Base-by-base conservation (phyloP, 1,140 invertebrate species). In the Monochamus saltuarius region DNA sequence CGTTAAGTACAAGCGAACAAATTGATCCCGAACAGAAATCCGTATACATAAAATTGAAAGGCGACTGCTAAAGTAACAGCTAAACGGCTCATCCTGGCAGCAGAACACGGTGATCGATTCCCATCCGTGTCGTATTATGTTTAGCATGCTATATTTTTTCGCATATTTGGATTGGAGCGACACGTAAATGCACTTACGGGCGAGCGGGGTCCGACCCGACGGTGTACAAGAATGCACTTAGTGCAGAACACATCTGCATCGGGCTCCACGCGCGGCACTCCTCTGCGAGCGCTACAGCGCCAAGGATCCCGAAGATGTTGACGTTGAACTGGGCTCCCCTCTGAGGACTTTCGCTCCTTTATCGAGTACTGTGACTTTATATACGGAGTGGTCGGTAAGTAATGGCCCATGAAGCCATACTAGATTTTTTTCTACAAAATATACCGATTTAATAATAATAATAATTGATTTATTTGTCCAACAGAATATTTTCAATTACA, bases 221-320 rank as follows among this genome's bases (percentile, higher is more conserved):
- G 68, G 68, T 64, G 69, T 73, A 71, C 71, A 73, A 73, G 69
- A 69, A 71, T 73, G 69, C 71, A 71, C 71, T 73, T 73, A 73
- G 71, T 69, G 67, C 39, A 68, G 65, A 69, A 73, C 68, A 71
- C 70, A 72, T 72, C 70, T 72, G 70, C 59, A 66, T 36, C 51
- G 59, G 70, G 51, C 62, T 67, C 52, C 70, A 72, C 70, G 70
- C 65, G 60, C 54, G 62, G 35, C 14, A 46, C 56, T 14, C 17
- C 42, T 46, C n/a, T 4, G 16, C n/a, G 39, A 16, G 39, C n/a
- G 16, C 37, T 19, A 16, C 46, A 19, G 19, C n/a, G 19, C 46
- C n/a, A 16, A 17, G 11, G 11, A 14, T 17, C 7, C 39, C 39
- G n/a, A n/a, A 42, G 16, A n/a, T 42, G n/a, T 42, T 4, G n/a